Base-by-base conservation (phyloP, 1,140 invertebrate species). In the Aphidius gifuensis region DNA sequence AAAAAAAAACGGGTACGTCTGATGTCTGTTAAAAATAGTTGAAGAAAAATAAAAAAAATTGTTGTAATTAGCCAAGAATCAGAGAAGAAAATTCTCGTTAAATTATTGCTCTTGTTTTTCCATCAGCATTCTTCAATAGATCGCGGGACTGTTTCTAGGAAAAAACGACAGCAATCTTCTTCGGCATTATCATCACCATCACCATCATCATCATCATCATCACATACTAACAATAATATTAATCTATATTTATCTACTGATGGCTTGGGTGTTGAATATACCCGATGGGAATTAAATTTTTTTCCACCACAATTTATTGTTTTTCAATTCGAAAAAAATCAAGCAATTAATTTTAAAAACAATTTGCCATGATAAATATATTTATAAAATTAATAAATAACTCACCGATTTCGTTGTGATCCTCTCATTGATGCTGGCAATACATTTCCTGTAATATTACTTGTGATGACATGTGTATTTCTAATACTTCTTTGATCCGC, bases 401-500 rank as follows among this genome's bases (percentile, higher is more conserved):
- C 55, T 64, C 55, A 79, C 77, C 77, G 71, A 63, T 76, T 78
- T 62, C 77, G 69, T n/a, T 72, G 72, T 6, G 72, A 66, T 64
- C 73, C 75, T 59, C 76, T 69, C 8, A 64, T 58, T 5, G 74
- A 63, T 38, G 70, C 23, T n/a, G 75, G 71, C n/a, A 76, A 53
- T 32, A 72, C 65, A 64, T 70, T 76, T 43, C 60, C 70, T 58
- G 68, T 73, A 39, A 70, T 59, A 64, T 76, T 75, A 32, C 23
- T 32, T 3, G 2, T 32, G 54, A 68, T 68, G 64, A 61, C 74
- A 53, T 75, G 48, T 8, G 74, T 71, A 64, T 78, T 78, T 49
- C 76, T 72, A 8, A 71, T 76, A 61, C 75, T 75, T 57, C 77
- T 74, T 58, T 79, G 75, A 64, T 79, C 77, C 6, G 77, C 77